Evolutionary conservation across 2,797 vertebrate genomes (phyloP), one percentile per base, ranked within the genome.

Genomic region (Chromobotia macracanthus): DNA sequence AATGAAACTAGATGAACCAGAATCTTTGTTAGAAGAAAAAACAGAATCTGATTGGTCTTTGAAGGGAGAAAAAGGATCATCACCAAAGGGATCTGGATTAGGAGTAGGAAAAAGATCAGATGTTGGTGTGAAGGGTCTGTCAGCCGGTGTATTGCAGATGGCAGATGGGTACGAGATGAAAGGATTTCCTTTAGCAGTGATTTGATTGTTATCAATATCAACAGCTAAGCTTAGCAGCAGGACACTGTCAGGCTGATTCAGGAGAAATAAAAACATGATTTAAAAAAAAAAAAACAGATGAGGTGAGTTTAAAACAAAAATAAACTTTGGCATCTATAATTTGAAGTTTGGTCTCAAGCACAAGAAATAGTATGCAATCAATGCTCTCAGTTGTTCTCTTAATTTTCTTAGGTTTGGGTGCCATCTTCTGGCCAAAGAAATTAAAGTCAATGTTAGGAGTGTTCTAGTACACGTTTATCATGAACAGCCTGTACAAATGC

Each of bases 141-240:
- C 94, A 93, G 91, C 88, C 78, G 91, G 86, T 86, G 92, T 93
- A 87, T 90, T 88, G 89, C 91, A 92, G 83, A 88, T 92, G 89
- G 95, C 89, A 69, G 89, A 83, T 86, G 89, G 90, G 87, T 87
- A 91, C 82, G 93, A 90, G 86, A 92, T 88, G 92, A 95, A 94
- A 85, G 94, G 91, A 88, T 92, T 92, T 89, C 93, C 95, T 94
- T 95, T 96, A 93, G 94, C 89, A 94, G 93, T 94, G 91, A 95
- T 94, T 88, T 96, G 95, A 94, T 95, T 97, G 93, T 91, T 92
- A 93, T 97, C 95, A 92, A 97, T 94, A 94, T 96, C 96, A 94
- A 94, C 93, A 85, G 95, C 94, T 92, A 99, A 94, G 90, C 97
- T 97, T 96, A 99, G 94, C 95, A 99, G 97, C 85, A 97, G 94